Base-by-base conservation (phyloP, 2,888 invertebrate species). In the Lithophane socia region DNA sequence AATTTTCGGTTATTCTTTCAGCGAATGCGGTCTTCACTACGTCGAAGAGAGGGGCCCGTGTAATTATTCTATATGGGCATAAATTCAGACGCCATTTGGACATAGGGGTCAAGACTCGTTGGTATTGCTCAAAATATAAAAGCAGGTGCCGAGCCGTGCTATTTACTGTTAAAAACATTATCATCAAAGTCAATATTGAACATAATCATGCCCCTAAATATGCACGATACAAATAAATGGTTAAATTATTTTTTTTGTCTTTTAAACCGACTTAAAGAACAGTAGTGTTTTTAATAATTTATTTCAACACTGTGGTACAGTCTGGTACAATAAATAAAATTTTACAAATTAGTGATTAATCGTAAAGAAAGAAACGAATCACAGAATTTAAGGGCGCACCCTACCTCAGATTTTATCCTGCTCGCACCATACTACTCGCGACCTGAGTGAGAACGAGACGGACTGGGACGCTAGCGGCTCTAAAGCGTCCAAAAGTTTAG, bases 71-170 rank as follows among this genome's bases (percentile, higher is more conserved):
- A 8, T 18, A 80, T 4, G 84, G 84, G 1, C 24, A 84, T 42
- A 54, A 37, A 24, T 83, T 70, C 49, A 60, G 49, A 4, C 72
- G 80, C 2, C 83, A 83, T 54, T 47, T 75, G 21, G 69, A 73
- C 5, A 29, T 10, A 0, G 84, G 83, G 0, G 0, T 24, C 4
- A 83, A 83, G 24, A 83, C 84, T 0, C 75, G 83, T 3, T 83
- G 84, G 83, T 61, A 64, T 49, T 83, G 83, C 47, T 61, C 68
- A 0, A 29, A 68, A 42, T 73, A 84, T 24, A 66, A 54, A 3
- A 70, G 5, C 0, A 70, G 84, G 8, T 83, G 84, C 49, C 52
- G 60, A 24, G 83, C 84, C 2, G 72, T 54, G 0, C 42, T 83
- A 63, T 79, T 63, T 9, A 83, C 82, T 5, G 18, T 83, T 8